A percentile compares a stretch with the other conserved stretches of the same genome.
phyloP scores from a whole-genome alignment of 2,888 invertebrate genomes.

The Lepidocyrtinus sp. region DNA sequence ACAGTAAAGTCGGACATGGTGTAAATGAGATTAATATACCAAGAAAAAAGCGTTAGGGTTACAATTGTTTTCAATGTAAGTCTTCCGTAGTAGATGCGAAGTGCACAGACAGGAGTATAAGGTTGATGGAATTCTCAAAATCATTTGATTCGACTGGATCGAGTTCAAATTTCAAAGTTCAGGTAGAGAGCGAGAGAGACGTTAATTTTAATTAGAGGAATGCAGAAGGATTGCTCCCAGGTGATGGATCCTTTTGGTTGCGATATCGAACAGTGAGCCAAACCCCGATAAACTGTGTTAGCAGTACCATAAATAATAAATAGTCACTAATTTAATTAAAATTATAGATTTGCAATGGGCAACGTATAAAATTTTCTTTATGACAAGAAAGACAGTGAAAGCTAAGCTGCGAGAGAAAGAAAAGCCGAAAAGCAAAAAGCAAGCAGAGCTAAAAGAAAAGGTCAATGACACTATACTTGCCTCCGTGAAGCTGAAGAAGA shows the following conservation, averaged over 20 bases:
- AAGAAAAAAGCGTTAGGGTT: too few species aligned
- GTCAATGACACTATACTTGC: slow-evolving; percentile 75
- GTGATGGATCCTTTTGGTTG: slow-evolving; percentile 94
- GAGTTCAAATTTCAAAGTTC: slow-evolving; percentile 1
- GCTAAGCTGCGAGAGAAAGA: slow-evolving; percentile 24
- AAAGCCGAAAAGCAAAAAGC: background rate
- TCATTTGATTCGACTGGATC: background rate
- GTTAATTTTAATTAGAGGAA: slow-evolving; percentile 83
- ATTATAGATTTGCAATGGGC: slow-evolving; percentile 12
- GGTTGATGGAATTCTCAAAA: too few species aligned
- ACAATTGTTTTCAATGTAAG: too few species aligned
- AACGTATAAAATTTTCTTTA: slow-evolving; percentile 18
- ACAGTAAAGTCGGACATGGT: too few species aligned
- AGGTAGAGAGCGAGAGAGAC: slow-evolving; percentile 5
- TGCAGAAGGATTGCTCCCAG: slow-evolving; percentile 93
- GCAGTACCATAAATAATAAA: too few species aligned
- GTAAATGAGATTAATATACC: too few species aligned
- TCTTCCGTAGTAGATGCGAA: too few species aligned
- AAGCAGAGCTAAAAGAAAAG: background rate
- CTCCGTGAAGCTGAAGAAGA: slow-evolving; percentile 98
- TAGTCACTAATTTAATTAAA: slow-evolving; percentile 26
- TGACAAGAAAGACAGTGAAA: background rate
- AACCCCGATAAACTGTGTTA: slow-evolving; percentile 93
- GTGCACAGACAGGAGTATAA: too few species aligned
- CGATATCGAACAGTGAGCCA: slow-evolving; percentile 97